Percentiles rank a stretch among this genome's conserved stretches.
Evolutionary conservation across 1,140 invertebrate species (phyloP).

Genomic region (Archegozetes longisetosus): DNA sequence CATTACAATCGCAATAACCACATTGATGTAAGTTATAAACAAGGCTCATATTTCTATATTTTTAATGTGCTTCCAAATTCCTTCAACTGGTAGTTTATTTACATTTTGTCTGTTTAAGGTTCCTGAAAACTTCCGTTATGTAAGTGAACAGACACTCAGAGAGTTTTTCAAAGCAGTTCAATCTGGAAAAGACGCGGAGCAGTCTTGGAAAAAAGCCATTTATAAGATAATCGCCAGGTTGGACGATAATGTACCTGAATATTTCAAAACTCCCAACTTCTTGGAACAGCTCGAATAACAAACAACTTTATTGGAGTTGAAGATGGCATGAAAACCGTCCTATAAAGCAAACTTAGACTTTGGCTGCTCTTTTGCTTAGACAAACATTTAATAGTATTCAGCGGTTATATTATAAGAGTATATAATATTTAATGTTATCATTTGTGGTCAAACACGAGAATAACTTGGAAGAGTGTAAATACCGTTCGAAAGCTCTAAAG

Average conservation of each 20-base stretch:
- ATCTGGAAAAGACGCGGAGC: slow-evolving; percentile 85
- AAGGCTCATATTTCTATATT: neutral
- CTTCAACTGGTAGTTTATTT: neutral
- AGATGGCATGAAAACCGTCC: neutral
- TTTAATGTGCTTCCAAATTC: neutral
- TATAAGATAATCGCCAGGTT: slow-evolving; percentile 98
- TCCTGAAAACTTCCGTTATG: slow-evolving; percentile 85
- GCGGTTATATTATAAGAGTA: too few species aligned
- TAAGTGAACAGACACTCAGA: slow-evolving; percentile 87
- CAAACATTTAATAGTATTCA: neutral
- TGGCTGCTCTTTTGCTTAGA: neutral
- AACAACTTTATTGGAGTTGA: slow-evolving; percentile 23
- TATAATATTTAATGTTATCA: too few species aligned
- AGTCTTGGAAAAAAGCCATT: slow-evolving; percentile 99
- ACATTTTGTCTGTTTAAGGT: slow-evolving; percentile 44
- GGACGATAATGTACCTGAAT: slow-evolving; percentile 96
- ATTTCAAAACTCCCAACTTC: slow-evolving; percentile 98
- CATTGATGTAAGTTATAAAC: slow-evolving; percentile 68
- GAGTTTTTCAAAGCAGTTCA: slow-evolving; percentile 98
- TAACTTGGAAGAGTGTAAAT: too few species aligned
- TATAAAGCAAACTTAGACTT: neutral
- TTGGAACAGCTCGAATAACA: slow-evolving; percentile 85
- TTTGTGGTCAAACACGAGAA: too few species aligned
- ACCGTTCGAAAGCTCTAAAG: too few species aligned
- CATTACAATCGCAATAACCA: slow-evolving; percentile 99